Evolutionary conservation across 2,888 invertebrate species (phyloP).

Genomic region (Gibbula magus): DNA sequence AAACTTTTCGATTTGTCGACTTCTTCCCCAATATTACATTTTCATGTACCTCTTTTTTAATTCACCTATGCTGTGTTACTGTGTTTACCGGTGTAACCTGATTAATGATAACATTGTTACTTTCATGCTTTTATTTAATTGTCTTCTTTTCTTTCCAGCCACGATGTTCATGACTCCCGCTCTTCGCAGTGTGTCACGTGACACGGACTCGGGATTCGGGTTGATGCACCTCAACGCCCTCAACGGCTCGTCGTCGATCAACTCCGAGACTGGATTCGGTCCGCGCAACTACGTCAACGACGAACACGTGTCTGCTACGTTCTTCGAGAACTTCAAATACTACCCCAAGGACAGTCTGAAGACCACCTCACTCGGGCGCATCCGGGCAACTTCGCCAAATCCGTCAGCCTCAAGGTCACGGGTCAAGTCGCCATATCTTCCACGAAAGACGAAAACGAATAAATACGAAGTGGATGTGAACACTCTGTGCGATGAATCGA

Average conservation of each 20-base stretch:
- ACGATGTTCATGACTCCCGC: not conserved
- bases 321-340: not conserved
- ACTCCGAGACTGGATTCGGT: not conserved
- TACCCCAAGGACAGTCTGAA: not conserved
- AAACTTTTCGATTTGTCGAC: too few relatives aligned
- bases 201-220: not conserved
- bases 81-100: too few relatives aligned
- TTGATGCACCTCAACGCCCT: conserved; percentile 6
- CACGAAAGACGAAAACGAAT: not conserved
- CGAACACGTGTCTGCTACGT: not conserved
- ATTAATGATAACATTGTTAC: too few relatives aligned
- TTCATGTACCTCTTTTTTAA: too few relatives aligned
- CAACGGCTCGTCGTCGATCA: not conserved
- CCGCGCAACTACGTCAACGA: not conserved
- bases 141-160: not conserved
- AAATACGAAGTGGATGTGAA: not conserved
- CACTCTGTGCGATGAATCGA: not conserved
- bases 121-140: not conserved
- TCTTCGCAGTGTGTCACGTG: not conserved
- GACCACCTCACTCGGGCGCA: not conserved
- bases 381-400: not conserved
- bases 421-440: not conserved
- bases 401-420: not conserved
- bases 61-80: too few relatives aligned
- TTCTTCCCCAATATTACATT: too few relatives aligned